Base-by-base conservation (phyloP, 1,140 invertebrate genomes). In the Meteorus sp. region DNA sequence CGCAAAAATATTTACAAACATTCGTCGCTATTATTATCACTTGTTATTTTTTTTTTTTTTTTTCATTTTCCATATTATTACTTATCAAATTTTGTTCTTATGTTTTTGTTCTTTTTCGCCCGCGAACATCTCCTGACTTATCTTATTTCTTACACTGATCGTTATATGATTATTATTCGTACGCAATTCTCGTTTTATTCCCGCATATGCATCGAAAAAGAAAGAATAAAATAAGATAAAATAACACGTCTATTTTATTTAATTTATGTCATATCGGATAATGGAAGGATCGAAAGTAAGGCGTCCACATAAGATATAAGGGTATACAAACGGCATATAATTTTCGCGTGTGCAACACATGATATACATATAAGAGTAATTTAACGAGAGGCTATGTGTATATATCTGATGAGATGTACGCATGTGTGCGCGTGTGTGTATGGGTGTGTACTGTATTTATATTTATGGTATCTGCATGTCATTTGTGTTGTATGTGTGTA, bases 211-310 rank as follows among this genome's bases (percentile, higher is more conserved):
- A n/a, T n/a, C n/a, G n/a, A n/a, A n/a, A n/a, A n/a, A n/a, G n/a
- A n/a, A n/a, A n/a, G n/a, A n/a, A n/a, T n/a, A n/a, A n/a, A n/a
- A n/a, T n/a, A n/a, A n/a, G n/a, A n/a, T n/a, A n/a, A n/a, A n/a
- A 41, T 59, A 41, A 4, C 8, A 2, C 13, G 25, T 15, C 52
- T 41, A 25, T 53, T 33, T 31, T 45, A n/a, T 52, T 59, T 58
- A 13, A 5, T 31, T 11, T 59, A 19, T 27, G 13, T 29, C 11
- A 23, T 37, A 37, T 13, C 17, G 9, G 19, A 31, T n/a, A 44
- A 52, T 53, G 57, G 29, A 53, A 52, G 48, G 57, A 59, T 53
- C 27, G 48, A 59, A 59, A 50, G 17, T 59, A 51, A 59, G 35
- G 56, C 47, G 37, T 39, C 44, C 20, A 48, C 37, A 57, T 27